Base-by-base conservation (phyloP, 2,888 invertebrate genomes). In the Noctua janthina region DNA sequence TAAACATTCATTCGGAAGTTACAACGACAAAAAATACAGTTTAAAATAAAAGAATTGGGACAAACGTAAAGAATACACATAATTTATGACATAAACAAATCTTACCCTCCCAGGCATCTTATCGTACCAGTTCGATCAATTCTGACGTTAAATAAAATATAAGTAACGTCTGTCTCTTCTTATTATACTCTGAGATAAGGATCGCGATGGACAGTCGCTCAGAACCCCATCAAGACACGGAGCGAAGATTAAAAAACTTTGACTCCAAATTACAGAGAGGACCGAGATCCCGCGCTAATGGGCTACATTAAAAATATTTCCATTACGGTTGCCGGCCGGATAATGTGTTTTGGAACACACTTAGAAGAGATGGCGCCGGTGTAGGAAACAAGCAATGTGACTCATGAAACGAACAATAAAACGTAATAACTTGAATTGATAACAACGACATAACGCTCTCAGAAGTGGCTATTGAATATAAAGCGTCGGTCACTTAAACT, bases 151-250 rank as follows among this genome's bases (percentile, higher is more conserved):
- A 96, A 96, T 96, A 96, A 96, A 96, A 96, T 96, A 95, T 96
- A 96, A 96, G 96, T 95, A 94, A 96, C 94, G 96, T 96, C 96
- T 96, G 96, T 96, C 96, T 96, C 95, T 94, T 96, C 95, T 96
- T 96, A 96, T 96, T 96, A 96, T 95, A 92, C 94, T 92, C 88
- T 84, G 89, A 95, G 97, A 97, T 97, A 96, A 95, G 94, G 92
- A 96, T 96, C 96, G 89, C 93, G 92, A 96, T 94, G 95, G 96
- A 96, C 96, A 96, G 95, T 95, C 95, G 94, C 93, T 95, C 95
- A 94, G 94, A 95, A 95, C 93, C 94, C 95, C 96, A 96, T 96
- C 96, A 96, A 93, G 95, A 92, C 93, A 90, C 93, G 92, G 92
- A 93, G 81, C 89, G 91, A 91, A 95, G 95, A 95, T 94, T 93